Evolutionary conservation across 1,140 invertebrate genomes (phyloP), one percentile per base, ranked within the genome.

Genomic region (Sarcophaga bullata): DNA sequence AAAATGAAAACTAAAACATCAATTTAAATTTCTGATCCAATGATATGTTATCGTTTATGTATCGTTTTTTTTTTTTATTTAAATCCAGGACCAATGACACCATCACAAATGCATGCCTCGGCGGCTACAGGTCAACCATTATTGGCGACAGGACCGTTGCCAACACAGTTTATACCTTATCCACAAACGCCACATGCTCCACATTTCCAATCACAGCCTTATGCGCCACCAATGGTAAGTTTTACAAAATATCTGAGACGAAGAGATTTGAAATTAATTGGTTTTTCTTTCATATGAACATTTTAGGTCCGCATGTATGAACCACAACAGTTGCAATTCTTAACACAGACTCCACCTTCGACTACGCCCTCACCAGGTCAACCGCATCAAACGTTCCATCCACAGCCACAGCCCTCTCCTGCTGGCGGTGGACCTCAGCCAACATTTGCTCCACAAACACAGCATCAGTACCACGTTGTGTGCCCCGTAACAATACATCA

Each of bases 51-150:
- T 49, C 50, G 76, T 76, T 7, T 11, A 75, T 76, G 6, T 25
- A 73, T 73, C 10, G 25, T 73, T 73, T 58, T 10, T 73, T 73
- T 58, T 10, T 48, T 68, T 75, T 47, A 73, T 82, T 84, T 46
- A 84, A n/a, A 88, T 91, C 75, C 86, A 94, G 93, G 93, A 84
- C 92, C 92, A 49, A 92, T 94, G 92, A 89, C 91, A 91, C 85
- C 91, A 92, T 89, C 92, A 6, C 94, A 94, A 86, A 94, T 95
- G 92, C 94, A 95, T 87, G 94, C 95, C 11, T 92, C 92, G 13
- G 93, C 93, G 0, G 95, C 95, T 78, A 97, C 96, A 54, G 96
- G 96, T 1, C 96, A 96, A 87, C 96, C 96, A 7, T 91, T 97
- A 80, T 90, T 97, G 84, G 94, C 95, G 50, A 93, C 95, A 11